These are phyloP conservation scores for Aplysina aerophoba DNA, from an alignment of 37 sponge, comb jelly and placozoan species.

Conservation along the genomic window DNA sequence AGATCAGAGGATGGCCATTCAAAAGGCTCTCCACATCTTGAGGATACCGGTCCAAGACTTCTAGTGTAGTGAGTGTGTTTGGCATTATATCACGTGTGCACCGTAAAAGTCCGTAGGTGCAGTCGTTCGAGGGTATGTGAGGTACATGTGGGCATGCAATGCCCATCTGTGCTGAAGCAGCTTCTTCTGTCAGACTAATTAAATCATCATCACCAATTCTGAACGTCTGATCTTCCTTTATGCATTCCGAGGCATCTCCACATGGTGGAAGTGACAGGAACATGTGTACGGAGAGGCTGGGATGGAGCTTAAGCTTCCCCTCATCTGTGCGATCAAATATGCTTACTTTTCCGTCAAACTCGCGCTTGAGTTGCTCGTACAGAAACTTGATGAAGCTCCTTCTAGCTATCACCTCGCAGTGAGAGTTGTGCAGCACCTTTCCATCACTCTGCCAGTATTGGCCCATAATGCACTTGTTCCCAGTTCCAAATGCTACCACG, in stretches of 20 bases:
- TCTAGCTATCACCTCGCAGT: constrained; percentile 54
- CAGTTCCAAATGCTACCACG: constrained; percentile 51
- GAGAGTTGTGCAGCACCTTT: constrained; percentile 52
- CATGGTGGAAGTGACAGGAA: constrained; percentile 58
- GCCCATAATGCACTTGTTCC: constrained; percentile 45
- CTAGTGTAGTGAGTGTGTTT: not conserved
- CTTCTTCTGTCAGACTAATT: not conserved
- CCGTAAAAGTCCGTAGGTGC: not conserved
- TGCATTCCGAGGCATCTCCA: constrained; percentile 55
- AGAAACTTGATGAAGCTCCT: constrained; percentile 46
- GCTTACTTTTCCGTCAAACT: not conserved
- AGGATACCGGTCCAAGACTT: not conserved
- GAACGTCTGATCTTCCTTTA: not conserved
- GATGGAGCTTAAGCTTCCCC: constrained; percentile 34
- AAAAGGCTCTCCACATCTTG: not conserved
- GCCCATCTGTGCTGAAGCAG: not conserved
- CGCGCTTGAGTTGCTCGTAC: constrained; percentile 30
- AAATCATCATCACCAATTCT: not conserved
- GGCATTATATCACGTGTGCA: not conserved
- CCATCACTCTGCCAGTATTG: constrained; percentile 45
- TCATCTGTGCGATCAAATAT: constrained; percentile 9
- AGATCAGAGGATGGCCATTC: not conserved
- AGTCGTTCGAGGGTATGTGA: not conserved
- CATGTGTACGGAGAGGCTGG: constrained; percentile 32
- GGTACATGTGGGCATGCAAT: not conserved